Conservation (phyloP, 2,888 invertebrate species). For the Meta bourneti region DNA sequence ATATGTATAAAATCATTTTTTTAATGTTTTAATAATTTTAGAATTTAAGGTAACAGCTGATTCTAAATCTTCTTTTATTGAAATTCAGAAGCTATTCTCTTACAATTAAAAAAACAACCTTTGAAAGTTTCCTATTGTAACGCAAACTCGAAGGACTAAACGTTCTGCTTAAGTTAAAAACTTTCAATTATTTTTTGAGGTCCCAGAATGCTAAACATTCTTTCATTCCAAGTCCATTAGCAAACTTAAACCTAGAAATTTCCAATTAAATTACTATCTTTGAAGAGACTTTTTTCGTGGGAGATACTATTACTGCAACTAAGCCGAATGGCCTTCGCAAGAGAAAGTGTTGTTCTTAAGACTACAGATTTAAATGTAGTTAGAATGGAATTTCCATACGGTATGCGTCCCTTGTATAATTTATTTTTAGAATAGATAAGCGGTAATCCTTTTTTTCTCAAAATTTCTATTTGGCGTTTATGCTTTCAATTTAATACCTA, state of each 20-base stretch:
- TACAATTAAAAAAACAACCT: too few relatives aligned
- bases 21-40: too few relatives aligned
- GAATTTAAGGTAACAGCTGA: too few relatives aligned
- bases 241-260: not conserved
- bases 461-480: not conserved
- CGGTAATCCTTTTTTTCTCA: not conserved
- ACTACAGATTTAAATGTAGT: not conserved
- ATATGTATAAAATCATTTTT: too few relatives aligned
- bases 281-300: not conserved
- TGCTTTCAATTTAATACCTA: not conserved
- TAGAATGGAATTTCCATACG: not conserved
- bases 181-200: too few relatives aligned
- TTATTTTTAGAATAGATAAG: not conserved
- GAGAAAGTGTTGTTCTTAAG: not conserved
- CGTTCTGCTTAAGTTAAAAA: too few relatives aligned
- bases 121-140: too few relatives aligned
- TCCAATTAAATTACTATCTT: not conserved
- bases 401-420: not conserved
- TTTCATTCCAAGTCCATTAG: not conserved
- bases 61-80: too few relatives aligned
- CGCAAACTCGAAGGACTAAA: too few relatives aligned
- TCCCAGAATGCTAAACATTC: not conserved
- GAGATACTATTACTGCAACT: not conserved
- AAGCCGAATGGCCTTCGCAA: not conserved
- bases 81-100: too few relatives aligned